phyloP scores from a whole-genome alignment of 2,797 vertebrate species.

The Rachycentron canadum region DNA sequence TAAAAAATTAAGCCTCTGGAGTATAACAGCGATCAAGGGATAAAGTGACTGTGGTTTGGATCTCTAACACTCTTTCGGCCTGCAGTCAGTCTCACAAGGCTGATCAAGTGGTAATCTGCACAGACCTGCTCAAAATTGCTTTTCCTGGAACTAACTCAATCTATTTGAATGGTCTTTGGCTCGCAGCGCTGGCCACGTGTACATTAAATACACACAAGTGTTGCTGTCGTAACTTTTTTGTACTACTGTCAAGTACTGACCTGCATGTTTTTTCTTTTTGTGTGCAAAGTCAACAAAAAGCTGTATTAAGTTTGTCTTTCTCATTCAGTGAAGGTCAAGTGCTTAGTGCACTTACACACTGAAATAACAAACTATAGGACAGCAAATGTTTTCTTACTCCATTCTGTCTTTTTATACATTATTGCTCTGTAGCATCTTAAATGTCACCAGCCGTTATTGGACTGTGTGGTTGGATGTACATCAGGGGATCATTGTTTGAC shows the following conservation, averaged over 20 bases:
- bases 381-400: background rate
- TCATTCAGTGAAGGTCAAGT: background rate
- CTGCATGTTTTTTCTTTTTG: background rate
- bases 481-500: background rate
- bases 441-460: background rate
- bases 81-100: background rate
- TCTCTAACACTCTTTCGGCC: background rate
- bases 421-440: background rate
- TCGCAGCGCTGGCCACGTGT: background rate
- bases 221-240: background rate
- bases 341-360: background rate
- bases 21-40: slow-evolving; percentile 7
- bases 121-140: slow-evolving; percentile 51
- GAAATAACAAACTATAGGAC: background rate
- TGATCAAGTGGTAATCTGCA: slow-evolving; percentile 46
- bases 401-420: background rate
- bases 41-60: slow-evolving; percentile 18
- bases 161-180: slow-evolving; percentile 52
- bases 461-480: background rate
- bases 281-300: background rate
- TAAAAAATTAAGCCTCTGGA: slow-evolving; percentile 14
- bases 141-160: slow-evolving; percentile 52
- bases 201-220: background rate
- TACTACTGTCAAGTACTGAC: slow-evolving; percentile 9
- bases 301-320: background rate